Conservation (phyloP, 2,888 invertebrate genomes). For the Timandra comae region DNA sequence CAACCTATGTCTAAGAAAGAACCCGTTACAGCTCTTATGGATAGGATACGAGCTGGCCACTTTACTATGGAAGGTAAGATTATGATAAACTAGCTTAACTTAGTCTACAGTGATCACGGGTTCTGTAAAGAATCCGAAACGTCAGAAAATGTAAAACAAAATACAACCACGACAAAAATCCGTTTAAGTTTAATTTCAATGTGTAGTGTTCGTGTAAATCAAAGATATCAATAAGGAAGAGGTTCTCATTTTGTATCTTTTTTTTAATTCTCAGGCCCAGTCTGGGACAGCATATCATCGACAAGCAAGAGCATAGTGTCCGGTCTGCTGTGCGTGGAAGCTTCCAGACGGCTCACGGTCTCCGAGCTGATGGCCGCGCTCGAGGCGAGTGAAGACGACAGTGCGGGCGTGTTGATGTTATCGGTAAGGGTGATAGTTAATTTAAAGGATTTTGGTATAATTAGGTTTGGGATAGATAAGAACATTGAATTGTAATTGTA, state of each 20-base stretch:
- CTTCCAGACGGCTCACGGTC: slow-evolving; percentile 82
- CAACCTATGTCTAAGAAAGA: slow-evolving; percentile 82
- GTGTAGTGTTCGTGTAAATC: too few species aligned
- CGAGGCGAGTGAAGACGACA: slow-evolving; percentile 24
- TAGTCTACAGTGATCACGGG: too few species aligned
- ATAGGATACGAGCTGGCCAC: slow-evolving; percentile 85
- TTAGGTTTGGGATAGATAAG: too few species aligned
- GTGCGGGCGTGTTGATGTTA: slow-evolving; percentile 27
- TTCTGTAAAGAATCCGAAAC: too few species aligned
- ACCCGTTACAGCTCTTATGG: slow-evolving; percentile 85
- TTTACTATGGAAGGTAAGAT: slow-evolving; percentile 82
- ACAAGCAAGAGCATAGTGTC: slow-evolving; percentile 86
- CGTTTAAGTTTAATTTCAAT: too few species aligned
- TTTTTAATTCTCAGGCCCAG: slow-evolving; percentile 34
- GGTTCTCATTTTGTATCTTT: background rate
- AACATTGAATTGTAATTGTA: too few species aligned
- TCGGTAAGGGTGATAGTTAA: background rate
- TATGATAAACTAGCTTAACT: background rate
- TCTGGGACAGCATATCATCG: slow-evolving; percentile 84
- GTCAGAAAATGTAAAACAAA: too few species aligned
- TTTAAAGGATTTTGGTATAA: too few species aligned
- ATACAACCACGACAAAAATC: too few species aligned
- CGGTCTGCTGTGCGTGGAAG: slow-evolving; percentile 87
- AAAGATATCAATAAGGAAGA: too few species aligned
- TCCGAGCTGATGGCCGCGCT: slow-evolving; percentile 77